Conservation (phyloP, 2,113 vertebrate genomes). For the Motacilla alba region DNA sequence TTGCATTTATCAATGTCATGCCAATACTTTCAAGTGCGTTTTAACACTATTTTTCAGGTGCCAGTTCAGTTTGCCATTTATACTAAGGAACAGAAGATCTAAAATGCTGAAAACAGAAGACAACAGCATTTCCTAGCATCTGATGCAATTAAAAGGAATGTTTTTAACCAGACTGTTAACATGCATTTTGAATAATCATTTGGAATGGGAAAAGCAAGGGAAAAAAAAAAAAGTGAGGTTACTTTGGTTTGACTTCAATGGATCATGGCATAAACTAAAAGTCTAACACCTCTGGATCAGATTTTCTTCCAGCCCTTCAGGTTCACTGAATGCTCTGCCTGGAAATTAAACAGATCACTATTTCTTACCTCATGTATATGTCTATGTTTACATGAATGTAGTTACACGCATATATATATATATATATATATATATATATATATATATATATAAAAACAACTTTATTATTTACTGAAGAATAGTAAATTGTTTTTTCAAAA, state of each 20-base stretch:
- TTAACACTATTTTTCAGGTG: conserved; percentile 63
- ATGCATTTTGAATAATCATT: conserved; percentile 15
- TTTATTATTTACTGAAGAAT: not conserved
- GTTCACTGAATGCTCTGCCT: not conserved
- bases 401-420: fast-evolving
- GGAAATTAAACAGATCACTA: not conserved
- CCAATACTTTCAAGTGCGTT: conserved; percentile 60
- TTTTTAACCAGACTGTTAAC: not conserved
- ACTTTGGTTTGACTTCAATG: not conserved
- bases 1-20: conserved; percentile 66
- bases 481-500: not conserved
- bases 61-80: conserved; percentile 64
- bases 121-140: conserved; percentile 23
- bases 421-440: not conserved
- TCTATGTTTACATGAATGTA: not conserved
- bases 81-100: conserved; percentile 37
- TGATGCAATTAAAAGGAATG: not conserved
- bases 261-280: not conserved
- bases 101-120: conserved; percentile 41
- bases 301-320: not conserved
- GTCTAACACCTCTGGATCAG: not conserved
- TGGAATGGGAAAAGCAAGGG: not conserved
- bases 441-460: not conserved
- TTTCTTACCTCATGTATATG: not conserved
- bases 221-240: not conserved